Evolutionary conservation across 2,113 vertebrate genomes (phyloP), one percentile per base, ranked within the genome.

Genomic region (Crotophaga sulcirostris): DNA sequence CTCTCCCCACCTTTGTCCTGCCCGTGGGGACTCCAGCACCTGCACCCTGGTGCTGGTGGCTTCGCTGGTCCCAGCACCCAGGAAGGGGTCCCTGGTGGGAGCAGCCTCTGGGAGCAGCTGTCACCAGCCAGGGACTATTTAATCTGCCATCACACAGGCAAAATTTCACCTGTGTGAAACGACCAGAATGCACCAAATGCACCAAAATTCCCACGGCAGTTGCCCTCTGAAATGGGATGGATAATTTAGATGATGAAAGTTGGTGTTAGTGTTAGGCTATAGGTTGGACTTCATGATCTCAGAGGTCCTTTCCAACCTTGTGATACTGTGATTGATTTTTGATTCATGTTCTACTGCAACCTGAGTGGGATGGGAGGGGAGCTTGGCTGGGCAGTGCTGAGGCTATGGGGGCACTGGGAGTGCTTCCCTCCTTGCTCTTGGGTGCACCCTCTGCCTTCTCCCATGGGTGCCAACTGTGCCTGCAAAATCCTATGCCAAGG

Each of bases 191-290:
- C n/a, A n/a, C n/a, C n/a, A n/a, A n/a, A n/a, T n/a, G n/a, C n/a
- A n/a, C n/a, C n/a, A n/a, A n/a, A 40, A 72, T 94, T 89, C 69
- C 74, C 31, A 74, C 77, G 74, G 94, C 96, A 84, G 94, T 80
- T 60, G 40, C 96, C 95, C 94, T 84, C 96, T 89, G 95, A 94
- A 94, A 97, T 28, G 96, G 96, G 97, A 96, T 89, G 96, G 93
- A 83, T 87, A 82, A 70, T 97, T 7, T n/a, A n/a, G n/a, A n/a
- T n/a, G n/a, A n/a, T n/a, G n/a, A n/a, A n/a, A n/a, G n/a, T n/a
- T n/a, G n/a, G n/a, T n/a, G n/a, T n/a, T n/a, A n/a, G n/a, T n/a
- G n/a, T n/a, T n/a, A n/a, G n/a, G n/a, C n/a, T n/a, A n/a, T n/a
- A n/a, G n/a, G n/a, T n/a, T n/a, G n/a, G n/a, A n/a, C n/a, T n/a